Base-by-base conservation (phyloP, 2,888 invertebrate genomes). In the Papilio protenor region DNA sequence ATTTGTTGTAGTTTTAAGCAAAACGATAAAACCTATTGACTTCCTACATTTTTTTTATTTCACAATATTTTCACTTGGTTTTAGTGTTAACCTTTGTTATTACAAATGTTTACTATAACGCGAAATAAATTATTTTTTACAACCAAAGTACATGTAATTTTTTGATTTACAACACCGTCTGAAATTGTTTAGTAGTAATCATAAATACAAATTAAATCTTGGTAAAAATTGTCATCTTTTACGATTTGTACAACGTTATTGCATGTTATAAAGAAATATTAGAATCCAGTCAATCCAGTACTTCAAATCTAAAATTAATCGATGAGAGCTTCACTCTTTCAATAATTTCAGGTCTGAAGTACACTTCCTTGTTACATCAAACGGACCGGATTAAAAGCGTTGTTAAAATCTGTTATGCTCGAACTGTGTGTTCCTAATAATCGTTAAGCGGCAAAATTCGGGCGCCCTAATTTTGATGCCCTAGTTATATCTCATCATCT, bases 391-490 rank as follows among this genome's bases (percentile, higher is more conserved):
- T 40, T 64, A 64, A 64, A 64, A 61, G 27, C 16, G 27, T 18
- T 27, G 61, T 33, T 33, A 33, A 33, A 33, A 64, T 18, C 23
- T 27, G 8, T 61, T 61, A 27, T 61, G 16, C 2, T 18, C 61
- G 33, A 61, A 61, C 27, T 14, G 40, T 10, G 33, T 64, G 18
- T 27, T 27, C 33, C 8, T 1, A 14, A 33, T 33, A 14, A 33
- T 64, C 18, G 40, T 64, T 40, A 8, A n/a, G 40, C 33, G 40
- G 40, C 64, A 40, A 64, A 64, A 66, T 66, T 64, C 16, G 16
- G 66, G 10, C 66, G 66, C n/a, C 66, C 66, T 66, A 66, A 40
- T 66, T 66, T 33, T 33, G 33, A 18, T 18, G 33, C 64, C 33
- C 64, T 64, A 33, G 16, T 33, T 64, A 33, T 18, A 40, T 64